Evolutionary conservation across 1,140 invertebrate species (phyloP), one percentile per base, ranked within the genome.

Genomic region (Geopemphigus sp.): DNA sequence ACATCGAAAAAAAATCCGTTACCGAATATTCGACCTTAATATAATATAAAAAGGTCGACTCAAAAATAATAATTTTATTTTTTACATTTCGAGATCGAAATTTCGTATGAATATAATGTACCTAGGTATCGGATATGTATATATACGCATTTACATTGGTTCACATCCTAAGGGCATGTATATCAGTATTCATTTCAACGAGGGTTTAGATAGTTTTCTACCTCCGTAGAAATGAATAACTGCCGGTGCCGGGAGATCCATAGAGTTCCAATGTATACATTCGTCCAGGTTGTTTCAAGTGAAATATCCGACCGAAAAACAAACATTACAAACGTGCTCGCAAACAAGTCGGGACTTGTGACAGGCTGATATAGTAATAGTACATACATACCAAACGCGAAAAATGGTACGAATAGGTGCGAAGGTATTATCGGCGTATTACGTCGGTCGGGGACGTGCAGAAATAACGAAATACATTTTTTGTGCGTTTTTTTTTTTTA

Each of bases 181-280:
- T 63, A 63, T 68, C 39, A 68, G n/a, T 50, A 45, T 53, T 70
- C 66, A 45, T 70, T 70, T 70, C 19, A 50, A 50, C 22, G 50
- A 70, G 39, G 39, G 50, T 72, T 72, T 53, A 29, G n/a, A 72
- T 64, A 64, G 63, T 64, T 39, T 64, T 10, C n/a, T 24, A 26
- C 53, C 45, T 50, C 39, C 26, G 5, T 24, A 72, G 47, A 72
- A 24, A 72, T 53, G 45, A 53, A 72, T 50, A 70, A 50, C n/a
- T 47, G 47, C 66, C 47, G 22, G 22, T 17, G 32, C 26, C 12
- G 8, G 47, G 45, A 70, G 45, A 70, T 70, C 50, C 50, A 70
- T 70, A 26, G 66, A 45, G n/a, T 70, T 39, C 45, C 47, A 39
- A 45, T 53, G 66, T 50, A 70, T 70, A 45, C 47, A 53, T 70